Percentiles rank a stretch among this genome's conserved stretches.
phyloP scores from a whole-genome alignment of 2,113 vertebrate species.

The Vulpes lagopus region DNA sequence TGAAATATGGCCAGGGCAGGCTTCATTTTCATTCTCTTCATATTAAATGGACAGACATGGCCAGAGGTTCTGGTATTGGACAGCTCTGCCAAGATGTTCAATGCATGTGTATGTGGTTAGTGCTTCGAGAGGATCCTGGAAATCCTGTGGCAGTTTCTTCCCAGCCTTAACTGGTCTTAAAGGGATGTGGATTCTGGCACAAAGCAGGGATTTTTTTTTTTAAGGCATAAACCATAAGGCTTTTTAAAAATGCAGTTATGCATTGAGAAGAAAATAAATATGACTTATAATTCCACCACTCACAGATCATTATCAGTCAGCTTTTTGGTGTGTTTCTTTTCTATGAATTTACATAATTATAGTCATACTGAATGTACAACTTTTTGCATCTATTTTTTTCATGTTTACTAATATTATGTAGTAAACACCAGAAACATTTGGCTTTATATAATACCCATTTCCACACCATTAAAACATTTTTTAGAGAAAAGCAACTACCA shows the following conservation, averaged over 20 bases:
- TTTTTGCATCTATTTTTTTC: neutral
- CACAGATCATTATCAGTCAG: neutral
- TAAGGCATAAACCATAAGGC: neutral
- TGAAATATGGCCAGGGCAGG: neutral
- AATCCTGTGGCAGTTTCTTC: neutral
- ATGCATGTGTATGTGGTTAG: neutral
- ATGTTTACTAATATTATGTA: neutral
- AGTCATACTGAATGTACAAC: neutral
- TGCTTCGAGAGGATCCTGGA: too few species aligned
- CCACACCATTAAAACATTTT: neutral
- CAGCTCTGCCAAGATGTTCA: neutral
- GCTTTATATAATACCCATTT: neutral
- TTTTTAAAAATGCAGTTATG: neutral
- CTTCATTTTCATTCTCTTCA: neutral
- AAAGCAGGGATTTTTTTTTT: neutral
- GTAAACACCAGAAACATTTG: neutral
- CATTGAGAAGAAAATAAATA: neutral
- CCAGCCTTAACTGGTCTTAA: neutral
- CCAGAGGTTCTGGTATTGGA: neutral
- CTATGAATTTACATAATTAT: neutral
- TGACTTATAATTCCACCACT: neutral
- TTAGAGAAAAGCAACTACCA: neutral
- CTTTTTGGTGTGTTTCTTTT: neutral
- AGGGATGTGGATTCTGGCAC: neutral
- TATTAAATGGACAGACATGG: neutral